Base-by-base conservation (phyloP, 1,140 invertebrate genomes). In the Adelges cooleyi region DNA sequence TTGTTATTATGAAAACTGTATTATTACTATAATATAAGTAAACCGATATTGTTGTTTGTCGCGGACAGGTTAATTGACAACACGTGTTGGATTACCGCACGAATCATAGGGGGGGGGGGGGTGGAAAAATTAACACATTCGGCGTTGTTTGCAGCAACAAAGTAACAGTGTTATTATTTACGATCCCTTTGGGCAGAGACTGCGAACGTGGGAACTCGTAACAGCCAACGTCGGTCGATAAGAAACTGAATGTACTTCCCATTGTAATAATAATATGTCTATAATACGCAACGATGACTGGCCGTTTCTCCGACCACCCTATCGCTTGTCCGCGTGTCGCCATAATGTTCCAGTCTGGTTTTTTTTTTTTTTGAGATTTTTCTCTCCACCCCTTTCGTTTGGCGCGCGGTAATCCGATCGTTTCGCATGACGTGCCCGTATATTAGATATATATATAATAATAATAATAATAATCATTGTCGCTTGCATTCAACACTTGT, bases 171-270 rank as follows among this genome's bases (percentile, higher is more conserved):
- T 15, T 27, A 6, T 25, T 50, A 27, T 25, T 50, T 44, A 44
- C n/a, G 13, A 40, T n/a, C 20, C 17, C 25, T 13, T n/a, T 18
- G 33, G n/a, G 44, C 2, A 42, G 11, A 33, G 10, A 52, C 10
- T 27, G 44, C 44, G 11, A 17, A 59, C 42, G 42, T 62, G 56
- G 18, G 56, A 62, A 62, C 29, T 62, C 42, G 10, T 2, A 10
- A 15, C 36, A 18, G 15, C 23, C 17, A 40, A 23, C 22, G n/a
- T 25, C 17, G 3, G 17, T 48, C 3, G 56, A 62, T 48, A 62
- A 62, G 56, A 62, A 62, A 48, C 29, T 62, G 44, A 59, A 62
- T 62, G 56, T 44, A 46, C 9, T 46, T 62, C 13, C 22, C 42
- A 48, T 62, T 62, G 56, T n/a, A n/a, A n/a, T n/a, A n/a, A n/a